Evolutionary conservation across 2,888 invertebrate genomes (phyloP), one percentile per base, ranked within the genome.

Genomic region (Heterodera filipjevi): DNA sequence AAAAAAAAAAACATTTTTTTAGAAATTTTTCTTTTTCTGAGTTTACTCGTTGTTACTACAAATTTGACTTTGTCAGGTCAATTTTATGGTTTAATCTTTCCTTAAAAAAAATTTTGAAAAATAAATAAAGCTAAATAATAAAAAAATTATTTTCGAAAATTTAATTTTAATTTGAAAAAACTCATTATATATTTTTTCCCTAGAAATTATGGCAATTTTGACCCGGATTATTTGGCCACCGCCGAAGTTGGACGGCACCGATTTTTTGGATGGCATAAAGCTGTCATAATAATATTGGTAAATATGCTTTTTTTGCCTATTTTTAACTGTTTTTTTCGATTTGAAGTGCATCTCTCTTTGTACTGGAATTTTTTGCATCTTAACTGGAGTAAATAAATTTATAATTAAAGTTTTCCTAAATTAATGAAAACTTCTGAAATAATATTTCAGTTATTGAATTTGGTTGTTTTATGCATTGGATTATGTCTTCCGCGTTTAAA

Each of bases 191-290:
- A 1, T 27, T 5, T 10, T 59, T 59, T 59, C 27, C 2, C 2
- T n/a, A 59, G 59, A 59, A 59, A 59, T 27, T 59, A 59, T 27
- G 59, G 59, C n/a, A 59, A 59, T 59, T 59, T 59, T 59, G 59
- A 59, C 59, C 59, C 59, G 10, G 59, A 59, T 27, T 59, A 59
- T 59, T 59, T 59, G 27, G 59, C 59, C 27, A 27, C 59, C 10
- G 59, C 59, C n/a, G 59, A 59, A 12, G 59, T 59, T 5, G 59
- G 59, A n/a, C 27, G 59, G 22, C 59, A 59, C 27, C 5, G 59
- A 59, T 59, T 59, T 59, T 59, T 59, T 59, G 27, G 59, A 6
- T 59, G 59, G 59, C 59, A 59, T 27, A 59, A 59, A n/a, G n/a
- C 59, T 5, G 59, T 59, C 27, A 27, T 59, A n/a, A 59, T 59